phyloP scores from a whole-genome alignment of 2,113 vertebrate genomes.

The Podarcis raffonei region DNA sequence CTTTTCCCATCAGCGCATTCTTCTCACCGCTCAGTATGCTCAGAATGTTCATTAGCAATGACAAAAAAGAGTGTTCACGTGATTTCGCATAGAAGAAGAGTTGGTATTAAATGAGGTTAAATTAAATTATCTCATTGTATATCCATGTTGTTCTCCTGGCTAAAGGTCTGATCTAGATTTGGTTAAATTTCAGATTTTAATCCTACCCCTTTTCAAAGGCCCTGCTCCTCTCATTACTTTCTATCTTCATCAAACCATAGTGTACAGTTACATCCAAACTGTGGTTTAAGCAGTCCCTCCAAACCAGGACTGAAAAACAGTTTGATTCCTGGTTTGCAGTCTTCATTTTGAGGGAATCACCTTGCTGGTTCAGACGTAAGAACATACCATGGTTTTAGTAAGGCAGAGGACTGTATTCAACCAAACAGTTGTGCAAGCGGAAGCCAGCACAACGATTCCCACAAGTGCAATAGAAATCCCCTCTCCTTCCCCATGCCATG shows the following conservation, averaged over 20 bases:
- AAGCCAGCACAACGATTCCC: too few species aligned
- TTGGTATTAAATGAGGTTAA: not conserved
- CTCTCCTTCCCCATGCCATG: too few species aligned
- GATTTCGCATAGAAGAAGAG: not conserved
- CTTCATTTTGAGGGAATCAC: not conserved
- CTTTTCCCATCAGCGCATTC: slow-evolving; percentile 25
- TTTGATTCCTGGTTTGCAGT: not conserved
- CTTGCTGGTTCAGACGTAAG: not conserved
- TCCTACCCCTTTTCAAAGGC: not conserved
- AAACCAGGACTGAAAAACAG: not conserved
- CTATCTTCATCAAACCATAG: not conserved
- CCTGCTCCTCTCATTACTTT: not conserved
- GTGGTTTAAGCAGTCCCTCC: not conserved
- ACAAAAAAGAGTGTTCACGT: not conserved
- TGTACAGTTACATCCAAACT: not conserved
- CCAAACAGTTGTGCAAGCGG: too few species aligned
- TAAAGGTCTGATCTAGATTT: not conserved
- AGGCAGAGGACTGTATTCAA: not conserved
- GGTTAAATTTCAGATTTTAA: not conserved
- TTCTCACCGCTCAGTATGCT: slow-evolving; percentile 31
- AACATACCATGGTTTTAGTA: not conserved
- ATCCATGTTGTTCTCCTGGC: not conserved
- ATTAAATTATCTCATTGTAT: not conserved
- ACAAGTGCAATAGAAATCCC: too few species aligned
- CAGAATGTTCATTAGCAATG: slow-evolving; percentile 13